A percentile compares a stretch with the other conserved stretches of the same genome.
These are phyloP conservation scores for Eulemur mongoz DNA, from an alignment of 2,797 vertebrate species.

Conservation along the genomic window DNA sequence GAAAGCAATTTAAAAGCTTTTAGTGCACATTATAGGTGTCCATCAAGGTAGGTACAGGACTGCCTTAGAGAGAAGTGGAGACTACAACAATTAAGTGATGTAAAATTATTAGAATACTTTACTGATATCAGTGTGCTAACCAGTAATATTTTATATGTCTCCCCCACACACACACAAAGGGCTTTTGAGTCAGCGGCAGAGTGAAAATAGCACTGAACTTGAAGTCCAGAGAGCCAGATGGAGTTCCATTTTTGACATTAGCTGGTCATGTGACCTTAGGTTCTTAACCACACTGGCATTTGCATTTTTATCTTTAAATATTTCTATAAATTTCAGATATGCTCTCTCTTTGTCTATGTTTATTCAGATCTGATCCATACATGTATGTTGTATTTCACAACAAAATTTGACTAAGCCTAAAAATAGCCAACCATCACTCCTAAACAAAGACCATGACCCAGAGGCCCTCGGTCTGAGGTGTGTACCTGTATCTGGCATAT, in stretches of 20 bases:
- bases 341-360: not conserved
- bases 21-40: not conserved
- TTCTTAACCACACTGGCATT: not conserved
- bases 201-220: not conserved
- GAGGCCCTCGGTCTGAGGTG: not conserved
- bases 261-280: not conserved
- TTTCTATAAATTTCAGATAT: conserved; percentile 34
- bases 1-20: not conserved
- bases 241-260: not conserved
- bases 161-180: not conserved
- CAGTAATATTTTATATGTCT: not conserved
- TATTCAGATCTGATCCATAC: conserved; percentile 4
- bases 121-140: not conserved
- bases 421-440: not conserved
- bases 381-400: not conserved
- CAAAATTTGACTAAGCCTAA: conserved; percentile 8
- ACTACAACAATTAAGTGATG: not conserved
- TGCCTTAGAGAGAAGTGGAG: not conserved
- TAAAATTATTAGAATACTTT: not conserved
- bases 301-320: conserved; percentile 50
- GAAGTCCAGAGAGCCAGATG: not conserved
- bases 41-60: not conserved
- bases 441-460: not conserved
- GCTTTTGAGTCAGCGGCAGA: not conserved
- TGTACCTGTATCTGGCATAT: not conserved